These are phyloP conservation scores for Pogonocherus hispidulus DNA, from an alignment of 2,888 invertebrate species.

Conservation along the genomic window DNA sequence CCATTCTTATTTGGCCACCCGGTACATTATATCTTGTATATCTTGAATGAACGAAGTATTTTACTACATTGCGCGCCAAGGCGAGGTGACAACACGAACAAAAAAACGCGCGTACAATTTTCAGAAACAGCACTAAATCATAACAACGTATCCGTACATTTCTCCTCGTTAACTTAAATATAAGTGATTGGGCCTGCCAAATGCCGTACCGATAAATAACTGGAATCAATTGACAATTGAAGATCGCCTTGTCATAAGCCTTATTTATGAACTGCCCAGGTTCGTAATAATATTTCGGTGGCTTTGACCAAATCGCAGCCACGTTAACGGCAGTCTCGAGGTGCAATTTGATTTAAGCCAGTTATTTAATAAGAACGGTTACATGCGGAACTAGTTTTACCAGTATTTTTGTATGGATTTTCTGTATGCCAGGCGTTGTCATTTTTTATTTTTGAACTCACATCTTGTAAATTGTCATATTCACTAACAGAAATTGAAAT, in stretches of 20 bases:
- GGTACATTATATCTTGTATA: no score
- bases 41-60: no score
- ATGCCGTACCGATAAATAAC: slow-evolving; percentile 43
- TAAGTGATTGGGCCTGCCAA: slow-evolving; percentile 36
- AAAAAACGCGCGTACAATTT: background rate
- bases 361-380: slow-evolving; percentile 19
- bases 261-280: slow-evolving; percentile 42
- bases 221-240: slow-evolving; percentile 46
- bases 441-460: background rate
- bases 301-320: slow-evolving; percentile 34
- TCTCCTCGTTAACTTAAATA: slow-evolving; percentile 44
- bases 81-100: background rate
- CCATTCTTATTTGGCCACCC: no score
- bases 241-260: slow-evolving; percentile 41
- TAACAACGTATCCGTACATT: slow-evolving; percentile 34
- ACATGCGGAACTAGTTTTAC: slow-evolving; percentile 29
- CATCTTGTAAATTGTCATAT: background rate
- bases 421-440: background rate
- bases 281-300: slow-evolving; percentile 37
- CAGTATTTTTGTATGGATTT: slow-evolving; percentile 31
- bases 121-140: slow-evolving; percentile 33
- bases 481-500: no score
- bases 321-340: slow-evolving; percentile 21
- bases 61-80: background rate
- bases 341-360: slow-evolving; percentile 22